Base-by-base conservation (phyloP, 2,797 vertebrate genomes). In the Orestias chungarensis region DNA sequence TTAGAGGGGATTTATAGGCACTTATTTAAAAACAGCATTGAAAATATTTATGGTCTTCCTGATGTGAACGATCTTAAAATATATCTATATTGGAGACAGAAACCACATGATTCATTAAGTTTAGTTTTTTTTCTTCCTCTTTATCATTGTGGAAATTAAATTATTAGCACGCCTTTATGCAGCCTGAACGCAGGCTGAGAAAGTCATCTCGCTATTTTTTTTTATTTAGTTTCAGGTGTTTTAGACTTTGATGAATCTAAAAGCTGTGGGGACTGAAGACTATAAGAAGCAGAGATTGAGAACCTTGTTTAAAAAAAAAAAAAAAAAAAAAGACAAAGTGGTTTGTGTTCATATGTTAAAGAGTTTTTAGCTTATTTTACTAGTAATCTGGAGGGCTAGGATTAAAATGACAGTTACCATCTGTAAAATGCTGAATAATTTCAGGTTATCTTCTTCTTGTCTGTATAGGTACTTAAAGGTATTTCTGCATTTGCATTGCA, bases 31-130 rank as follows among this genome's bases (percentile, higher is more conserved):
- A 35, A 23, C 31, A 35, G 31, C 31, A 59, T 35, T 35, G 55
- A 59, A 59, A 59, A 59, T 35, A 59, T 59, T 59, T 35, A 23
- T 59, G 31, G 55, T 23, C 31, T 59, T 59, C 18, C 8, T 59
- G 18, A 3, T 59, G 54, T 33, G 54, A 38, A 33, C 1, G 3
- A 4, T 59, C 49, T n/a, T 50, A 9, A 59, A 59, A 59, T 35
- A 59, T 35, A 59, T 59, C 35, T 23, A 35, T 59, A 23, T 2
- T 20, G 0, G 31, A 59, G 55, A 9, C 55, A 35, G 55, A 35
- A 59, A 35, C 18, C 33, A 18, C 31, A 35, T 59, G 29, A 18
- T 59, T n/a, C n/a, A n/a, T n/a, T n/a, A n/a, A n/a, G n/a, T n/a
- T n/a, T n/a, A n/a, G n/a, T n/a, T n/a, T 35, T 35, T 59, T 59